These are phyloP conservation scores for Neolamprologus falcicula DNA, from an alignment of 2,113 vertebrate species.

Conservation along the genomic window DNA sequence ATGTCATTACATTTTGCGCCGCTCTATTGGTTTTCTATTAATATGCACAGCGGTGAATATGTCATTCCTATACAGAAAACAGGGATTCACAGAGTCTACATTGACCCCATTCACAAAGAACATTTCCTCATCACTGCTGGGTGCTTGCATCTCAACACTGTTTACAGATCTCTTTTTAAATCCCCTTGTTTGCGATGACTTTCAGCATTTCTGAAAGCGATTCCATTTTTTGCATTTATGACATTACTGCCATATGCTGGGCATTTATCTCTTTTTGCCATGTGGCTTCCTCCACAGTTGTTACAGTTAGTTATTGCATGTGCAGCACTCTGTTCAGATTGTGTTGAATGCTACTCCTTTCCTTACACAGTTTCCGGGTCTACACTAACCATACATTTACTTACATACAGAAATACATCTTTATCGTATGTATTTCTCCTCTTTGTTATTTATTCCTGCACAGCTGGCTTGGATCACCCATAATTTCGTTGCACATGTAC, in stretches of 20 bases:
- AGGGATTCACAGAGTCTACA: accelerated
- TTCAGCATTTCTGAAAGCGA: accelerated
- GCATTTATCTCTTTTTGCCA: neutral
- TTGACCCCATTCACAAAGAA: neutral
- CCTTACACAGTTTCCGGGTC: neutral
- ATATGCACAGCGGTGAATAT: neutral
- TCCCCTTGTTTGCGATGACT: neutral
- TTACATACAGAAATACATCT: neutral
- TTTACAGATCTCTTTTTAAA: neutral
- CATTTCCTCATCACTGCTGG: neutral
- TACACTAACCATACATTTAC: neutral
- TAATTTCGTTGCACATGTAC: accelerated
- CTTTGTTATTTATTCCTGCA: neutral
- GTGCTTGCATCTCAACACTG: accelerated
- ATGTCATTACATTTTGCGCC: neutral
- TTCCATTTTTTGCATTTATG: neutral
- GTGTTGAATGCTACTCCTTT: neutral
- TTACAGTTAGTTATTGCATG: neutral
- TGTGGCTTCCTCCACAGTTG: neutral
- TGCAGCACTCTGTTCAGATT: neutral
- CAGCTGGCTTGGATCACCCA: neutral
- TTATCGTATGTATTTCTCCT: neutral
- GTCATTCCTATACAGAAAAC: neutral
- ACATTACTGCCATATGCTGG: neutral
- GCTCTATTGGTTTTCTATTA: neutral